A percentile compares a stretch with the other conserved stretches of the same genome.
Conservation (phyloP, 2,888 invertebrate genomes). For the Beris morrisii region DNA sequence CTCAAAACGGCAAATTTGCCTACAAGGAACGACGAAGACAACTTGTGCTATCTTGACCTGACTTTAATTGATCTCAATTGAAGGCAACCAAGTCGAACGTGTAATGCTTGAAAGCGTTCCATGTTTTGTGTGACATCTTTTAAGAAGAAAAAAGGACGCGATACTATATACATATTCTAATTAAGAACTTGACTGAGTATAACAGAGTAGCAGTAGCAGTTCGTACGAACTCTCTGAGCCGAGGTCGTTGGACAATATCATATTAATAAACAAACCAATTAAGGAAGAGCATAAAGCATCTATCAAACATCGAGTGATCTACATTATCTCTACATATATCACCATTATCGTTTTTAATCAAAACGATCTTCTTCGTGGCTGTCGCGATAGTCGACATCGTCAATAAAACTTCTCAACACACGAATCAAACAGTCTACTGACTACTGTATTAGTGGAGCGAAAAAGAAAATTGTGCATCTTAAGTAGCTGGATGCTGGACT, state of each 20-base stretch:
- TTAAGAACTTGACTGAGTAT: background rate
- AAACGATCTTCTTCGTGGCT: no score
- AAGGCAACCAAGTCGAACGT: slow-evolving; percentile 13
- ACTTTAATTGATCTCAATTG: slow-evolving; percentile 30
- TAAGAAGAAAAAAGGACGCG: background rate
- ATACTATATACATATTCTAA: background rate
- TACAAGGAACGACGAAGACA: no score
- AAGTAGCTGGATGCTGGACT: no score
- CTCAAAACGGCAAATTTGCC: no score
- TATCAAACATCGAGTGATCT: background rate
- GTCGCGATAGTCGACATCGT: no score
- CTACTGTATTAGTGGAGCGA: no score
- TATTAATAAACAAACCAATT: slow-evolving; percentile 40
- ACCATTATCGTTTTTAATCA: no score
- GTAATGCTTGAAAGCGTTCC: background rate
- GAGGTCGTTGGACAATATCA: slow-evolving; percentile 36
- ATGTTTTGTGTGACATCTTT: background rate
- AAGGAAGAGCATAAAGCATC: slow-evolving; percentile 17
- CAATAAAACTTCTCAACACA: no score
- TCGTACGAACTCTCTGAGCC: background rate
- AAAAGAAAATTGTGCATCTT: no score
- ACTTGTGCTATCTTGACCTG: slow-evolving; percentile 24
- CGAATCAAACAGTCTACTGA: no score
- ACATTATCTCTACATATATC: no score
- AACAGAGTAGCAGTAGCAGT: background rate